Evolutionary conservation across 2,797 vertebrate genomes (phyloP), one percentile per base, ranked within the genome.

Genomic region (Sternarchorhynchus goeldii): DNA sequence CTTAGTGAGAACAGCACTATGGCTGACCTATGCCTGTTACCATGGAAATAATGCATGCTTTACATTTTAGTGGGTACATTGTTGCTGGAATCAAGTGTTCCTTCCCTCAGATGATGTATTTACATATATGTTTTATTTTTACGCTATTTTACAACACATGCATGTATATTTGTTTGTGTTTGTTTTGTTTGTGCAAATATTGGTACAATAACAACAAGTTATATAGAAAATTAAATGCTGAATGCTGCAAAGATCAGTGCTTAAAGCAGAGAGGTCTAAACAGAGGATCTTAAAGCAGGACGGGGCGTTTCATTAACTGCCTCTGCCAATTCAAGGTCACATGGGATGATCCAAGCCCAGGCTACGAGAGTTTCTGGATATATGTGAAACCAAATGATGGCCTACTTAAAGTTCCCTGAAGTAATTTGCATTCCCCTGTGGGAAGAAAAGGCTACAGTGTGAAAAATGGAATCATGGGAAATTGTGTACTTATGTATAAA

Each of bases 301-400:
- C 34, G 50, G n/a, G 50, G 29, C 53, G 6, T 36, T 67, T 25
- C 18, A 36, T 14, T 45, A 67, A 67, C 36, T 55, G 67, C 50
- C 50, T 55, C 17, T 56, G 53, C 29, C 29, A 25, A 57, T 55
- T 70, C 50, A 70, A 70, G 68, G 68, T 70, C 50, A 55, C 66
- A 62, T 6, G 32, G 57, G 18, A 62, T 57, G 53, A 78, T 71
- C 45, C 72, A 66, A 73, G 31, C 60, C 16, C 45, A 62, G 31
- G 53, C 34, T 58, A 73, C 53, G 21, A 50, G 69, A 72, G 60
- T 63, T 58, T 72, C 55, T 18, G 62, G 53, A 66, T 73, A 65
- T 6, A 21, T 73, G 34, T 58, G 29, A 18, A 29, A 18, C 41
- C 45, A 53, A 53, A 53, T 31, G 34, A 2, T 3, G 7, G 66